Evolutionary conservation across 2,888 invertebrate species (phyloP), one percentile per base, ranked within the genome.

Genomic region (Uropetala carovei): DNA sequence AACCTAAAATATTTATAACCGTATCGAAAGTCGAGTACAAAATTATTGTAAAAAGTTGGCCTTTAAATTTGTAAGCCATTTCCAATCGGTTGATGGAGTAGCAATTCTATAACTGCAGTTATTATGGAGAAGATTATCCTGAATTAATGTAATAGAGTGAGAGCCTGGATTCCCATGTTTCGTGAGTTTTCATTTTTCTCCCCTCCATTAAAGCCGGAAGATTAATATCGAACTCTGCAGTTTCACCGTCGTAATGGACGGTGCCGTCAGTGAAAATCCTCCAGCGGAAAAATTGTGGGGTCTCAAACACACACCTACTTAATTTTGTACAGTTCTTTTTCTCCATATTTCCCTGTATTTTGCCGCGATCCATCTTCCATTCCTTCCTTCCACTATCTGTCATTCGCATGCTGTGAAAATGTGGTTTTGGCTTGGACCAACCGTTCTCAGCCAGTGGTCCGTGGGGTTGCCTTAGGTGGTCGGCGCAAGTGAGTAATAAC

Each of bases 271-370:
- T 56, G 16, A 16, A 27, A 82, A 82, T 30, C 57, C 57, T 83
- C 14, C 30, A n/a, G 43, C 7, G 57, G 83, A 83, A 56, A 83
- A 83, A 43, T 83, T 57, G 83, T 43, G 43, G 43, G 43, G 83
- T 57, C 83, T 13, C n/a, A 7, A n/a, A 10, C 57, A 18, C 83
- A 83, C 83, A 56, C 83, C 83, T 83, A 83, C 83, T 83, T 83
- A 83, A 83, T 83, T 83, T 57, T 57, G 57, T 83, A 56, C 18
- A 83, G 9, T 57, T 83, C 56, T 83, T 57, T 83, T 83, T 18
- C 56, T 57, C 83, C 83, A 56, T 7, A 57, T 83, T 83, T 57
- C n/a, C 83, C 83, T 83, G 9, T 56, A 56, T 56, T 18, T 43
- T 16, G 30, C 10, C 13, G 30, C 75, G 75, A 75, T 16, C 3